Evolutionary conservation across 2,797 vertebrate species (phyloP).

Genomic region (Hypotaenidia okinawae): DNA sequence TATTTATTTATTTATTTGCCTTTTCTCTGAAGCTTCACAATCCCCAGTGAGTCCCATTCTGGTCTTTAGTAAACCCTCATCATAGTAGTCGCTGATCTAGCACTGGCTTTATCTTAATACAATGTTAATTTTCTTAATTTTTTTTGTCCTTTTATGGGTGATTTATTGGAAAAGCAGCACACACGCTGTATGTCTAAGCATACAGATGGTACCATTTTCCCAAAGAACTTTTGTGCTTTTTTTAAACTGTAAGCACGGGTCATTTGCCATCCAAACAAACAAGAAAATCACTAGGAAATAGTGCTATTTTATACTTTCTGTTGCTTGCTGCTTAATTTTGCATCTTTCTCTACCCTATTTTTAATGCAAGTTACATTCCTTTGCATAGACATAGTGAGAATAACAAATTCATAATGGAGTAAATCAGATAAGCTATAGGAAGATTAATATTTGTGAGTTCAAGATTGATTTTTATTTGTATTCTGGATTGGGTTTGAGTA

Average conservation of each 20-base stretch:
- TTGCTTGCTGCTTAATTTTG: constrained; percentile 18
- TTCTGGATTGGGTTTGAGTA: background rate
- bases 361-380: background rate
- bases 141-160: background rate
- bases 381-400: background rate
- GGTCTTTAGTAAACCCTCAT: background rate
- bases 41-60: background rate
- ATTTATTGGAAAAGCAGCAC: background rate
- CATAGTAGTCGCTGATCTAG: background rate
- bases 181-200: background rate
- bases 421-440: background rate
- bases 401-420: background rate
- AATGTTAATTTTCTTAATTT: background rate
- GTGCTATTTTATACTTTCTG: background rate
- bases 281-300: background rate
- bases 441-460: background rate
- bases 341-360: constrained; percentile 1
- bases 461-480: background rate
- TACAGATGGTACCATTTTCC: background rate
- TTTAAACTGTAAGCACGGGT: background rate
- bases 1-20: constrained; percentile 63
- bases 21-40: constrained; percentile 40
- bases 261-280: background rate
- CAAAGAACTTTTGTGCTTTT: background rate
- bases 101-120: background rate